Conservation (phyloP, 2,113 vertebrate species). For the Ahaetulla prasina region DNA sequence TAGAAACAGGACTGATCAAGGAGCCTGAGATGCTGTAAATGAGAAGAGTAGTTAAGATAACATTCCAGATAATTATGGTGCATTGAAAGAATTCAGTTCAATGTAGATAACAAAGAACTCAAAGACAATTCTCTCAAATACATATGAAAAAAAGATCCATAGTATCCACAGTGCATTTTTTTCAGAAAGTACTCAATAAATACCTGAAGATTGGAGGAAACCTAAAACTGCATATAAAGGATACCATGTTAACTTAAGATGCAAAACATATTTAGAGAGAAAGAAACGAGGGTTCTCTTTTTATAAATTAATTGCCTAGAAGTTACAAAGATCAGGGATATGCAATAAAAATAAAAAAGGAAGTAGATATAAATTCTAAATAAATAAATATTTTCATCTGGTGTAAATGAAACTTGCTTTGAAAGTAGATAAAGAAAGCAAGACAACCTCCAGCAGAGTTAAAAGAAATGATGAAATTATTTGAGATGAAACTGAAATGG, state of each 20-base stretch:
- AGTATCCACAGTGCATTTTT: neutral
- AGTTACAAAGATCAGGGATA: neutral
- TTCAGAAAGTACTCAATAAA: neutral
- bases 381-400: neutral
- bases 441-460: neutral
- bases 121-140: neutral
- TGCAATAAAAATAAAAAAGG: neutral
- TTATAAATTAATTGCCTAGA: neutral
- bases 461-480: neutral
- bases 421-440: neutral
- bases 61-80: neutral
- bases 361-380: neutral
- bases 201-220: neutral
- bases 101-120: neutral
- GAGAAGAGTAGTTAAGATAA: neutral
- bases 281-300: neutral
- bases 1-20: neutral
- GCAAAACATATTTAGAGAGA: neutral
- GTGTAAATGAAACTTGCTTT: neutral
- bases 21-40: neutral
- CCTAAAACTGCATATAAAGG: neutral
- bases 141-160: neutral
- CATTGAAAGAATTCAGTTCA: neutral
- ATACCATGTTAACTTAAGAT: neutral
- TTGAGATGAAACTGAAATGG: neutral